Evolutionary conservation across 1,140 invertebrate species (phyloP), one percentile per base, ranked within the genome.

Genomic region (Hermatobates lingyangjiaoensis): DNA sequence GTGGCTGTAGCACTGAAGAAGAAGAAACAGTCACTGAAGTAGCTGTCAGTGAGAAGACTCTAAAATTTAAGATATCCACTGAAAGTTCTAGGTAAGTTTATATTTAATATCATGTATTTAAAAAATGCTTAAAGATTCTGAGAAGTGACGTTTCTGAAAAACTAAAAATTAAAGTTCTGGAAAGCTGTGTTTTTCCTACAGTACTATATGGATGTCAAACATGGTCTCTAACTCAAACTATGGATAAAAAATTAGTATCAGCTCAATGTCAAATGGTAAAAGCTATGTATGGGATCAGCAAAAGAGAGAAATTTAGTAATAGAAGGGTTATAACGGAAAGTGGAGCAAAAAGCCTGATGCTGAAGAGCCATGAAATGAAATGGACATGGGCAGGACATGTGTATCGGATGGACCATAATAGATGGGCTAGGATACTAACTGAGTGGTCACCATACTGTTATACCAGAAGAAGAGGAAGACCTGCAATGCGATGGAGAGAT

Each of bases 11-110:
- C 53, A 77, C 72, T 56, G 77, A 77, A 1, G 78, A 64, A 45
- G 62, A 80, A 54, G 77, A 78, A 58, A 80, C 77, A 1, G 79
- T 77, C 7, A 83, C 79, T 15, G 81, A 84, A 63, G 81, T 82
- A 1, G 80, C 81, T 57, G 72, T 83, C 46, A 81, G 79, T 46
- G 81, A 84, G 59, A 81, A 80, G 60, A 75, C 81, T 1, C 69
- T 82, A 0, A 83, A 82, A 58, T 80, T 80, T 56, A 80, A 80
- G 60, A 79, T 80, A 52, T 77, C 80, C 12, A 83, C 81, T 1
- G 79, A 82, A 59, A 71, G 74, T 48, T 66, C 64, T 24, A 7
- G 45, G 55, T 56, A 46, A 54, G 21, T 40, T 42, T 42, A n/a
- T n/a, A n/a, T n/a, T n/a, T n/a, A n/a, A n/a, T n/a, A n/a, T n/a